phyloP scores from a whole-genome alignment of 2,113 vertebrate genomes.

The Rattus rattus region DNA sequence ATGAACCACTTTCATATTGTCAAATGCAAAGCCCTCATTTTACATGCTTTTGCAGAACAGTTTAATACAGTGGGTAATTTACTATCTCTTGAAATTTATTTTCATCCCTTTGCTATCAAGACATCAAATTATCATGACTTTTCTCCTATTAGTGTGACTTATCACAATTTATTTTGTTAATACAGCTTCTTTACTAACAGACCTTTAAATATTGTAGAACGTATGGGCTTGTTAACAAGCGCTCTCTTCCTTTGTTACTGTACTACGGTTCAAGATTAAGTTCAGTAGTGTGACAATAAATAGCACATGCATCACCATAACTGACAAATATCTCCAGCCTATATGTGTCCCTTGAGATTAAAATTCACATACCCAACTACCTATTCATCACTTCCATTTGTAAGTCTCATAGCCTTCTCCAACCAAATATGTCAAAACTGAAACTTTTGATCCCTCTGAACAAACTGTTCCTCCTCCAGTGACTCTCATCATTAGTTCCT shows the following conservation, averaged over 20 bases:
- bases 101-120: not conserved
- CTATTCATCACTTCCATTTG: not conserved
- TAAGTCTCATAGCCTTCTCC: not conserved
- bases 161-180: not conserved
- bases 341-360: not conserved
- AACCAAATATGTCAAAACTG: not conserved
- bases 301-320: not conserved
- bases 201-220: not conserved
- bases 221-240: not conserved
- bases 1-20: not conserved
- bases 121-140: not conserved
- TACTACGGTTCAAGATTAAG: not conserved
- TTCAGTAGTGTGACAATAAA: not conserved
- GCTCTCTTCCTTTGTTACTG: not conserved
- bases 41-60: not conserved
- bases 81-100: not conserved
- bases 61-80: not conserved
- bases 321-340: not conserved
- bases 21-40: not conserved
- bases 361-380: conserved; percentile 8
- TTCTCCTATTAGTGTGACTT: not conserved
- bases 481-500: not conserved
- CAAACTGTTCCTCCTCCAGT: not conserved
- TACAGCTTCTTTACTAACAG: not conserved
- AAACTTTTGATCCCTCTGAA: not conserved